Base-by-base conservation (phyloP, 1,140 invertebrate genomes). In the Leptopilina clavipes region DNA sequence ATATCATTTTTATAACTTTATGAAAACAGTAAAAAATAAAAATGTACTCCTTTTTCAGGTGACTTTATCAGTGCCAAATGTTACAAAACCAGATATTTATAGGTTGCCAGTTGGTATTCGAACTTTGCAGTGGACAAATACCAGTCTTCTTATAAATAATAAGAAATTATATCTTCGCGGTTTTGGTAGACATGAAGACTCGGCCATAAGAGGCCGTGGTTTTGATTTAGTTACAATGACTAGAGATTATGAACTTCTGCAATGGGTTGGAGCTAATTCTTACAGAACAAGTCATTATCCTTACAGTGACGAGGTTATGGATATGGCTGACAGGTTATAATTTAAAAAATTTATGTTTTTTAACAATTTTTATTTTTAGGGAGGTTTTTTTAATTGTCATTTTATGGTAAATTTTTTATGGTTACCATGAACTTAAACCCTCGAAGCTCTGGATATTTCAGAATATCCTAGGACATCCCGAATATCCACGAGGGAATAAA, bases 271-370 rank as follows among this genome's bases (percentile, higher is more conserved):
- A 6, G 97, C 96, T 2, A 99, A 99, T 91, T 94, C 95, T 14
- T 99, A 98, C 89, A 92, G 98, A 19, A 99, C 98, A 0, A 99
- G 98, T 0, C 98, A 99, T 89, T 99, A 99, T 91, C 98, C 98
- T 7, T 99, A 99, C 89, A 97, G 97, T 1, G 98, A 99, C 86
- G 98, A 99, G 91, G 95, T 98, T 37, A 97, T 99, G 93, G 97
- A 99, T 87, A 92, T 97, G 86, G 97, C 98, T 25, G 98, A 99
- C 88, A 93, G 86, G 88, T 90, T 84, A 72, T 75, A 40, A 12
- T 0, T 45, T n/a, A n/a, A 71, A 2, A 2, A 31, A 31, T 31
- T 44, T 31, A 31, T 31, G 25, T 31, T 31, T 5, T 5, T 31
- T 31, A 31, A 31, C 5, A 2, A 31, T 31, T 31, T 31, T 31